Percentiles rank a stretch among this genome's conserved stretches.
These are phyloP conservation scores for Drosophila punjabiensis DNA, from an alignment of 1,140 invertebrate genomes.

Conservation along the genomic window DNA sequence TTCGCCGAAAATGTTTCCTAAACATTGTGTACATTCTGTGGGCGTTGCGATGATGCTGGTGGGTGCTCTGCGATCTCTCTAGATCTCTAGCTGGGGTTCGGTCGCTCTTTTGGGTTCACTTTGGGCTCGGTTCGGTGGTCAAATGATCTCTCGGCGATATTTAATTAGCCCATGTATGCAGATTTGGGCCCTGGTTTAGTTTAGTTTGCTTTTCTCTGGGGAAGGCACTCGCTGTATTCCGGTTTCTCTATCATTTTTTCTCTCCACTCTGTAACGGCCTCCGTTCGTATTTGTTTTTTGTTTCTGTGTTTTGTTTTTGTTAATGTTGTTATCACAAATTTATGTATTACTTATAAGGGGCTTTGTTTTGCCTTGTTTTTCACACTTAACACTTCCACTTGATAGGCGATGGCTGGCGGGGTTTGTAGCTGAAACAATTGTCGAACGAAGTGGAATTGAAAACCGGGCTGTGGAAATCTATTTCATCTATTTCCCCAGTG, in stretches of 20 bases:
- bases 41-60: slow-evolving; percentile 50
- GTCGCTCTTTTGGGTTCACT: slow-evolving; percentile 34
- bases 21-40: slow-evolving; percentile 84
- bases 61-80: slow-evolving; percentile 34
- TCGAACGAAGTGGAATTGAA: slow-evolving; percentile 76
- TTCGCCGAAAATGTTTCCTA: slow-evolving; percentile 85
- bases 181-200: slow-evolving; percentile 38
- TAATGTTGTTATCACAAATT: slow-evolving; percentile 67
- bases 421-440: slow-evolving; percentile 54
- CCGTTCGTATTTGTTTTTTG: slow-evolving; percentile 37
- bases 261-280: slow-evolving; percentile 10
- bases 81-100: slow-evolving; percentile 9
- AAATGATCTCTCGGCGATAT: slow-evolving; percentile 43
- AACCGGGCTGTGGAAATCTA: slow-evolving; percentile 71
- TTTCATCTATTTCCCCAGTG: slow-evolving; percentile 60
- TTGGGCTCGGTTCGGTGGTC: slow-evolving; percentile 39
- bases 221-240: slow-evolving; percentile 25
- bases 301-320: slow-evolving; percentile 44
- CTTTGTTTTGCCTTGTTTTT: slow-evolving; percentile 54
- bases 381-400: slow-evolving; percentile 68
- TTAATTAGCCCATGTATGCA: slow-evolving; percentile 74
- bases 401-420: slow-evolving; percentile 46
- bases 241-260: slow-evolving; percentile 43
- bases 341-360: slow-evolving; percentile 51
- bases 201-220: slow-evolving; percentile 14